Evolutionary conservation across 1,140 invertebrate genomes (phyloP).

Genomic region (Diorhabda elongata): DNA sequence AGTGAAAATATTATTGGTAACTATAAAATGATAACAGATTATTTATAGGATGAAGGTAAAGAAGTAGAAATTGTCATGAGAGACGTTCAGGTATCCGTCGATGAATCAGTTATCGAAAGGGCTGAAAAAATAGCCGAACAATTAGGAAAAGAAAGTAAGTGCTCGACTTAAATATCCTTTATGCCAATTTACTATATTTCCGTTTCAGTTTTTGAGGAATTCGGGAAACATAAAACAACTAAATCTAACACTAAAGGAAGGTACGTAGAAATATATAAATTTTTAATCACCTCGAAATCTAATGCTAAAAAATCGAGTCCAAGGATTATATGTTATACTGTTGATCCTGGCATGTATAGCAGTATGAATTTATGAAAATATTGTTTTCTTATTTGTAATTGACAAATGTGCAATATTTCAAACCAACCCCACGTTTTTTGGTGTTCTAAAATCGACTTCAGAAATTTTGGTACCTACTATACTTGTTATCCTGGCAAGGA

Average conservation of each 20-base stretch:
- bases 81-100: conserved; percentile 5
- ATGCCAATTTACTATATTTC: background rate
- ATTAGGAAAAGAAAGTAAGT: conserved; percentile 13
- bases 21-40: background rate
- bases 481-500: too few relatives aligned
- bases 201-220: background rate
- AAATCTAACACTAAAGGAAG: background rate
- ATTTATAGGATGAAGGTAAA: conserved; percentile 6
- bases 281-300: too few relatives aligned
- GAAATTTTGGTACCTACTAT: too few relatives aligned
- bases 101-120: conserved; percentile 8
- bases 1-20: background rate
- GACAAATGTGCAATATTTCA: too few relatives aligned
- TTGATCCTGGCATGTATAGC: too few relatives aligned
- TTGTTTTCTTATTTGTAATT: too few relatives aligned
- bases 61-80: conserved; percentile 1
- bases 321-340: too few relatives aligned
- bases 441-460: too few relatives aligned
- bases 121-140: conserved; percentile 5
- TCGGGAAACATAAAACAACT: background rate
- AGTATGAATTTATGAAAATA: too few relatives aligned
- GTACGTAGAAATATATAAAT: background rate
- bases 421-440: too few relatives aligned
- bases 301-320: too few relatives aligned
- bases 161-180: too few relatives aligned